These are phyloP conservation scores for Hippocampus zosterae DNA, from an alignment of 2,113 vertebrate species.

Conservation along the genomic window DNA sequence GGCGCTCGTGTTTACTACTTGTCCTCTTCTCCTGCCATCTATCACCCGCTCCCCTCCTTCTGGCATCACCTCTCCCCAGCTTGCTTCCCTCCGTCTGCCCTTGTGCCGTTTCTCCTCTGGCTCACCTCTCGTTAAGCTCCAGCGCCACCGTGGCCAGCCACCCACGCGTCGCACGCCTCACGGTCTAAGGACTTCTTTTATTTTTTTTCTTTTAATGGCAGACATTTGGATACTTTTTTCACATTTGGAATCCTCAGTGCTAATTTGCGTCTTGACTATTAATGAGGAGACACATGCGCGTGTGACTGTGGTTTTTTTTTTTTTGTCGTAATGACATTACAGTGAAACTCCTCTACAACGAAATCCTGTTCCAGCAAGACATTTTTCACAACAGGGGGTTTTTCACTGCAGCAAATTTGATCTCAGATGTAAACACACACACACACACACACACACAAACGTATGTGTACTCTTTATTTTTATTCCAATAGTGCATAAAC, in stretches of 20 bases:
- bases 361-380: too few relatives aligned
- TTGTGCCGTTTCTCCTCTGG: conserved; percentile 70
- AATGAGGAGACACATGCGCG: too few relatives aligned
- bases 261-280: not conserved
- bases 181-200: conserved; percentile 7
- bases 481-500: too few relatives aligned
- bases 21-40: conserved; percentile 52
- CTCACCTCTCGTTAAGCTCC: conserved; percentile 73
- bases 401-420: too few relatives aligned
- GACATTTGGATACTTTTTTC: not conserved
- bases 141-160: conserved; percentile 59
- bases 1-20: conserved; percentile 58
- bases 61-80: conserved; percentile 59
- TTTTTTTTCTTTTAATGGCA: not conserved
- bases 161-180: conserved; percentile 66
- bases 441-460: too few relatives aligned
- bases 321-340: too few relatives aligned
- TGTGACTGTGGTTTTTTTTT: too few relatives aligned
- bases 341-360: too few relatives aligned
- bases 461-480: too few relatives aligned
- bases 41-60: conserved; percentile 66
- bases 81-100: conserved; percentile 64
- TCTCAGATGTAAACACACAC: too few relatives aligned
- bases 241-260: not conserved
- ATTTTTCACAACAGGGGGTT: too few relatives aligned